Base-by-base conservation (phyloP, 2,888 invertebrate genomes). In the Fissipunctia ypsillon region DNA sequence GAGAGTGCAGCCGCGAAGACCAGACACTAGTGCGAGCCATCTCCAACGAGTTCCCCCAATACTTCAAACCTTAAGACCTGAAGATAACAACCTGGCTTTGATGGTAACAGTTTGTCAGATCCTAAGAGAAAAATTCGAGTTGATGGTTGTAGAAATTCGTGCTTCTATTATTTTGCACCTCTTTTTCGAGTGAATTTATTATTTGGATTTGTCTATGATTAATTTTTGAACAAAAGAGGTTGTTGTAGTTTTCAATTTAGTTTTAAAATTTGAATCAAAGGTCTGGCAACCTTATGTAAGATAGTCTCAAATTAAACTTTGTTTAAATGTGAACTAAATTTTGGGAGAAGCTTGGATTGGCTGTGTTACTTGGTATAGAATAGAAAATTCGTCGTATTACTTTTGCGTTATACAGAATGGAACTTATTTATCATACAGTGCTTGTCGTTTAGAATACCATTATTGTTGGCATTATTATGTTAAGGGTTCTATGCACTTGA, bases 11-110 rank as follows among this genome's bases (percentile, higher is more conserved):
- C 91, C 97, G 97, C 80, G 96, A 97, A 31, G 98, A 98, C 94
- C 98, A 98, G 89, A 97, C 97, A 79, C 95, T 98, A 61, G 98
- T 98, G 22, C 96, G 98, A 69, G 98, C 98, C 86, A 98, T 98
- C 85, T 97, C 98, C 82, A 98, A 98, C 93, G 98, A 98, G 94
- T 98, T 98, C 96, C 98, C 98, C 22, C 97, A 98, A 84, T 97
- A 97, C 90, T 98, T 98, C 93, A 97, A 97, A 91, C 96, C 97
- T 88, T 97, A 97, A 94, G 86, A 77, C 85, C 73, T 79, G 65
- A 69, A 57, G 69, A 69, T 70, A 76, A 60, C 25, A 71, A n/a
- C 22, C 63, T 69, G 76, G 80, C 60, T 60, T 73, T 72, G 60
- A 66, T 48, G 31, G 65, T 57, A 28, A 81, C 50, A 61, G 65